A percentile compares a stretch with the other conserved stretches of the same genome.
Conservation (phyloP, 2,888 invertebrate genomes). For the Rotaria sp. region DNA sequence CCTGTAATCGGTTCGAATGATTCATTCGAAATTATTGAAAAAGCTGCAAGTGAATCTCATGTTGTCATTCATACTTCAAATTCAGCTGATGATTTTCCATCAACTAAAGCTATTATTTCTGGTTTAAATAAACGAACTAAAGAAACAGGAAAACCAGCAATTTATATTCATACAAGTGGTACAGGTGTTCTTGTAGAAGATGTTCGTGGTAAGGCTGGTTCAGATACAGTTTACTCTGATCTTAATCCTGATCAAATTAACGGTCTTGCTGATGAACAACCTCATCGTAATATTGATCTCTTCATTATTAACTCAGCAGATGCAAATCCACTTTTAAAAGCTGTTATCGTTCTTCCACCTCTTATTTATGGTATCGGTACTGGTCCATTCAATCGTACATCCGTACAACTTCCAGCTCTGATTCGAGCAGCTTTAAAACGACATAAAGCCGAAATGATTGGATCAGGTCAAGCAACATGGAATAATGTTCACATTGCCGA, state of each 20-base stretch:
- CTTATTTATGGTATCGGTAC: neutral
- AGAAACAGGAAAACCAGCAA: neutral
- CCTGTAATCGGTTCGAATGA: neutral
- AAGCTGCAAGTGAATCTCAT: neutral
- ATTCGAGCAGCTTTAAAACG: neutral
- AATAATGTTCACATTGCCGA: neutral
- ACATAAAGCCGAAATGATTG: neutral
- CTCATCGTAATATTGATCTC: neutral
- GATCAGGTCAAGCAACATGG: neutral
- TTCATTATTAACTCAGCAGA: neutral
- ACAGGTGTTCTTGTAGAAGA: neutral
- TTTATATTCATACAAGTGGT: neutral
- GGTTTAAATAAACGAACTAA: neutral
- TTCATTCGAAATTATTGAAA: neutral
- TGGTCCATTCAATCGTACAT: neutral
- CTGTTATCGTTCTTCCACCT: neutral
- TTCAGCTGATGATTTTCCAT: neutral
- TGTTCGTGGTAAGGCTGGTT: neutral
- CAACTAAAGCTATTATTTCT: neutral
- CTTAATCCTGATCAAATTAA: neutral
- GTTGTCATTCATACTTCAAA: neutral
- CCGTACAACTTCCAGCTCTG: neutral
- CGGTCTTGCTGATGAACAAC: neutral
- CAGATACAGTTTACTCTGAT: neutral
- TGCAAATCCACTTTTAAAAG: neutral